Percentiles rank a stretch among this genome's conserved stretches.
Evolutionary conservation across 2,888 invertebrate genomes (phyloP).

Genomic region (Cephus rjabovi): DNA sequence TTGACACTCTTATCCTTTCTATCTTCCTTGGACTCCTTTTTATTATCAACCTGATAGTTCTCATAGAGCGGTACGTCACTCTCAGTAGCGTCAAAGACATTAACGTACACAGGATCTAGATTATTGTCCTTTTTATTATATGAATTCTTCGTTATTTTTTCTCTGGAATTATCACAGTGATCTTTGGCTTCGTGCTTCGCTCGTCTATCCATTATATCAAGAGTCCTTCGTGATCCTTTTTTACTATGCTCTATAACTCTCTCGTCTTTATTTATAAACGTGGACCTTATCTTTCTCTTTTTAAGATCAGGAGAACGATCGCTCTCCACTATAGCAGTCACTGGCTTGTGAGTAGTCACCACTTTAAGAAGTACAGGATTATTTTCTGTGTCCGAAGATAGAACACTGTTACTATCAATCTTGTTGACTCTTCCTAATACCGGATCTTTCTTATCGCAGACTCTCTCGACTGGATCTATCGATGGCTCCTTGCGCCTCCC

Average conservation of each 20-base stretch:
- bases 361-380: constrained; percentile 45
- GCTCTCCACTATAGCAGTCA: constrained; percentile 42
- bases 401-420: neutral
- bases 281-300: neutral
- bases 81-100: constrained; percentile 38
- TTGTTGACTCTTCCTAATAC: neutral
- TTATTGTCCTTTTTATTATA: neutral
- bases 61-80: constrained; percentile 44
- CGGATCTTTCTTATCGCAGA: neutral
- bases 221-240: neutral
- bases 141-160: neutral
- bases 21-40: constrained; percentile 15
- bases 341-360: constrained; percentile 43
- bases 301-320: constrained; percentile 21
- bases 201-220: constrained; percentile 8
- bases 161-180: constrained; percentile 33
- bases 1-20: neutral
- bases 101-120: constrained; percentile 41
- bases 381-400: constrained; percentile 34
- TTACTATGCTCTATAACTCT: neutral
- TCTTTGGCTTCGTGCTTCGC: constrained; percentile 35
- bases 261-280: constrained; percentile 7
- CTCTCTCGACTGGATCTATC: neutral
- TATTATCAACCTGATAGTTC: constrained; percentile 32
- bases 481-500: neutral